These are phyloP conservation scores for Nothura maculosa DNA, from an alignment of 2,797 vertebrate species.

Conservation along the genomic window DNA sequence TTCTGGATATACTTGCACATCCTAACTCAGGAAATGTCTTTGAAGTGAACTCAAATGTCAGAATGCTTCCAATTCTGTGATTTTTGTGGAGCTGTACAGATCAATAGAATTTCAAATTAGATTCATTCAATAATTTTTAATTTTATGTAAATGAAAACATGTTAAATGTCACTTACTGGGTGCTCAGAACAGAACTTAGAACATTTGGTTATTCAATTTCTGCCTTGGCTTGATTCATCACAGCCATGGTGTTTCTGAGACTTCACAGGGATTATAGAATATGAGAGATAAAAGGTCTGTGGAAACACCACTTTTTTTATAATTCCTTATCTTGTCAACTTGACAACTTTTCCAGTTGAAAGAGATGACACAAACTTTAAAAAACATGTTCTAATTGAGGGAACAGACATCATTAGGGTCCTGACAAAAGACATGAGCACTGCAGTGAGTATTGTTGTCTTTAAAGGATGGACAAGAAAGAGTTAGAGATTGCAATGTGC, in stretches of 20 bases:
- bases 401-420: conserved; percentile 5
- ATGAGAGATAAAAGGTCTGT: background rate
- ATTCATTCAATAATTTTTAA: background rate
- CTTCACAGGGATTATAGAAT: background rate
- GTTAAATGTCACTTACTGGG: background rate
- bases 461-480: conserved; percentile 54
- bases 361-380: background rate
- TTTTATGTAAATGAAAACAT: background rate
- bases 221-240: conserved; percentile 1
- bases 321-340: conserved; percentile 11
- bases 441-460: conserved; percentile 37
- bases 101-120: background rate
- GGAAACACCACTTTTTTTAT: conserved; percentile 3
- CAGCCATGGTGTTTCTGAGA: conserved; percentile 45
- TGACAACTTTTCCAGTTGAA: conserved; percentile 4
- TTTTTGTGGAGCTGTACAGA: background rate
- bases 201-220: conserved; percentile 33
- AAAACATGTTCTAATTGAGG: background rate
- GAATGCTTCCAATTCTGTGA: background rate
- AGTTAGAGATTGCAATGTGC: background rate
- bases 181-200: conserved; percentile 12
- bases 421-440: conserved; percentile 13
- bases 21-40: background rate
- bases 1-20: background rate
- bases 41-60: conserved; percentile 4